phyloP scores from a whole-genome alignment of 2,113 vertebrate species.

The Setophaga kirtlandii region DNA sequence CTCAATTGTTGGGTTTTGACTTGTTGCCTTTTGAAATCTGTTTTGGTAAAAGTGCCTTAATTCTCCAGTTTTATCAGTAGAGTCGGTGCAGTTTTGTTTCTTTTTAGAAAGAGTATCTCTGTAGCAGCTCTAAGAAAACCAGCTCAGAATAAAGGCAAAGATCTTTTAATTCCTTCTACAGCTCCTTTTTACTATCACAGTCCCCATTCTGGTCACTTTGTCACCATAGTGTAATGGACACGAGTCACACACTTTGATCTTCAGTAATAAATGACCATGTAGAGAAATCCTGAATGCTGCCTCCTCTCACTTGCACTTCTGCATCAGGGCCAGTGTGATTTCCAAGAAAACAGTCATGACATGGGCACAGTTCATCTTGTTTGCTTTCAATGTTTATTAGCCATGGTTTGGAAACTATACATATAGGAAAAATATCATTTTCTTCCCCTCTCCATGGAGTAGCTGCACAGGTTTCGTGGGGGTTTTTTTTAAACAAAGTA shows the following conservation, averaged over 20 bases:
- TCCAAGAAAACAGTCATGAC: not conserved
- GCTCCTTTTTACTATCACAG: not conserved
- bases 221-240: not conserved
- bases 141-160: constrained; percentile 9
- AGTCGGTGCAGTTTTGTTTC: not conserved
- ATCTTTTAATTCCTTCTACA: not conserved
- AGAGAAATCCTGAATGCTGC: not conserved
- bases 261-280: constrained; percentile 39
- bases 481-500: not conserved
- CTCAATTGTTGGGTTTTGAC: not conserved
- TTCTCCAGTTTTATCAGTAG: not conserved
- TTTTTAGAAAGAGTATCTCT: not conserved
- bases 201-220: not conserved
- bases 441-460: not conserved
- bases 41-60: constrained; percentile 59
- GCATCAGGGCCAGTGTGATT: not conserved
- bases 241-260: not conserved
- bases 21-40: constrained; percentile 23
- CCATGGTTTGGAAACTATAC: not conserved
- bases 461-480: not conserved
- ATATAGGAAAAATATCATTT: not conserved
- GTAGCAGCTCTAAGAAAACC: not conserved
- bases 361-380: not conserved
- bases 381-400: not conserved
- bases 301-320: constrained; percentile 31